Evolutionary conservation across 2,113 vertebrate genomes (phyloP).

Genomic region (Choloepus hoffmanni): DNA sequence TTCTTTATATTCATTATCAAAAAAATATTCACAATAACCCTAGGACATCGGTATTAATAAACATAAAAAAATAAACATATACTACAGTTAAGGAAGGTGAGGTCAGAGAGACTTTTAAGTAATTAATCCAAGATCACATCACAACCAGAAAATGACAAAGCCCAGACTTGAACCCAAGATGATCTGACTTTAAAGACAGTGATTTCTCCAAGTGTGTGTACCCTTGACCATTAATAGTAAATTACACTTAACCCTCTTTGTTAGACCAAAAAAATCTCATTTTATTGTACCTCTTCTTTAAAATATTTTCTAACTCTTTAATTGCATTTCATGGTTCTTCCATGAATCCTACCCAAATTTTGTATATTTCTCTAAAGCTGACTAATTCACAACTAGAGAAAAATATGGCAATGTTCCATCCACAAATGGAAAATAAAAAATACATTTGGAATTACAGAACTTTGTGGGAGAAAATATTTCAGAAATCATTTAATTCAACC

Average conservation of each 20-base stretch:
- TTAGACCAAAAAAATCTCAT: not conserved
- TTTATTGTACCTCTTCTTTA: not conserved
- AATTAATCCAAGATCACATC: slow-evolving; percentile 13
- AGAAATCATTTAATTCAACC: not conserved
- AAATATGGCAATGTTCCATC: not conserved
- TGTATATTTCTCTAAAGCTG: not conserved
- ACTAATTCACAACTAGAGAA: not conserved
- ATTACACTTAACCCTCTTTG: not conserved
- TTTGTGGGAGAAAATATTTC: not conserved
- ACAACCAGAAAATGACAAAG: not conserved
- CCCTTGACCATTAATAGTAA: slow-evolving; percentile 46
- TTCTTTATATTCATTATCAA: not conserved
- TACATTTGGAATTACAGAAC: not conserved
- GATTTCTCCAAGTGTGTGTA: not conserved
- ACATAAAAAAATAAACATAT: not conserved
- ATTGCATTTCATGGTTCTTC: not conserved
- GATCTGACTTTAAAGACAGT: not conserved
- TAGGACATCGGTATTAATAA: not conserved
- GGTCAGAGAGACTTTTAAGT: not conserved
- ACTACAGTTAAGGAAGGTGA: not conserved
- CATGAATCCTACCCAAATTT: not conserved
- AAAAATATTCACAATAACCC: not conserved
- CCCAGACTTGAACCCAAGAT: not conserved
- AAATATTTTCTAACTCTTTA: not conserved
- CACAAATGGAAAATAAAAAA: slow-evolving; percentile 1